phyloP scores from a whole-genome alignment of 2,888 invertebrate species.

The Tinea trinotella region DNA sequence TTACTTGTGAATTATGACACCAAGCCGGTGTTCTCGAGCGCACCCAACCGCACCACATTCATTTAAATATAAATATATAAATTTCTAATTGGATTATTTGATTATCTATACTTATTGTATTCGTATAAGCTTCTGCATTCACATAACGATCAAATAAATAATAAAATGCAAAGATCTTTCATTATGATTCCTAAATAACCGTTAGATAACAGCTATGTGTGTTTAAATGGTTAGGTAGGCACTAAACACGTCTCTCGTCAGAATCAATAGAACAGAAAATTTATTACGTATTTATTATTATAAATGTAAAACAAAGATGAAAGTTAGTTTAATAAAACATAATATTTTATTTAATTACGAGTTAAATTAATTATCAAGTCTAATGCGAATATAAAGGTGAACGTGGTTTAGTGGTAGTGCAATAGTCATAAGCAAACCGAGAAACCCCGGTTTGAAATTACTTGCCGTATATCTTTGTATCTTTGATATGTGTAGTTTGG shows the following conservation, averaged over 20 bases:
- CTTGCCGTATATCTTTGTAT: too few species aligned
- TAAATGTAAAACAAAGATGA: too few species aligned
- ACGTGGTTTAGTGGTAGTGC: too few species aligned
- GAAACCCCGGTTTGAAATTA: too few species aligned
- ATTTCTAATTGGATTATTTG: neutral
- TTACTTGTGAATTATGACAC: slow-evolving; percentile 63
- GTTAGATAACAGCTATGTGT: neutral
- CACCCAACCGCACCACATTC: neutral
- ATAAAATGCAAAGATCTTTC: neutral
- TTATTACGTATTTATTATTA: too few species aligned
- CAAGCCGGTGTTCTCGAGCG: neutral
- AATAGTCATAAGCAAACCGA: too few species aligned
- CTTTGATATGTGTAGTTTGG: too few species aligned
- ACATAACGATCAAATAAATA: neutral
- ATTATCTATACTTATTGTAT: neutral
- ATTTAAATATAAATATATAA: neutral
- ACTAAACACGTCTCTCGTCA: neutral
- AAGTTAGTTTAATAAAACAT: too few species aligned
- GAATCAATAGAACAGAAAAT: neutral
- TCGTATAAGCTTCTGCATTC: neutral
- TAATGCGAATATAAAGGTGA: too few species aligned
- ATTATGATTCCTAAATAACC: neutral
- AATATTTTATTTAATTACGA: too few species aligned
- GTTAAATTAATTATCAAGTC: too few species aligned
- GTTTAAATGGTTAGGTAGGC: neutral